A percentile compares a stretch with the other conserved stretches of the same genome.
These are phyloP conservation scores for Cheilosia scutellata DNA, from an alignment of 2,888 invertebrate species.

Conservation along the genomic window DNA sequence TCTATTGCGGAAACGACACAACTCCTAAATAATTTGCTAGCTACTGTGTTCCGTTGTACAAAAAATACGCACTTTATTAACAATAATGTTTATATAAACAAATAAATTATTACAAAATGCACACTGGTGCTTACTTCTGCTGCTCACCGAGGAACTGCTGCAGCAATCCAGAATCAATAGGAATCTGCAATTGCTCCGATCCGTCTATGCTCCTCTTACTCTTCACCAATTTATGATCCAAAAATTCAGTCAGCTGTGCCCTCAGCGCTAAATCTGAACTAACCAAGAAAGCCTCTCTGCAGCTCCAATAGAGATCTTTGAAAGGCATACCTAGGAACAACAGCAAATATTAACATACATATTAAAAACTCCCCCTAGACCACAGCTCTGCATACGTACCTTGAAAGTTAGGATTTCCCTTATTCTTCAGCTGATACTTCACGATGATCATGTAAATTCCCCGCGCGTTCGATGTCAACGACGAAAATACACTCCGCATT, in stretches of 20 bases:
- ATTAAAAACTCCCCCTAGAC: neutral
- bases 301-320: slow-evolving; percentile 92
- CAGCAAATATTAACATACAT: neutral
- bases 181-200: slow-evolving; percentile 91
- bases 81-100: slow-evolving; percentile 29
- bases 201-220: slow-evolving; percentile 92
- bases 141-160: slow-evolving; percentile 90
- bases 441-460: slow-evolving; percentile 93
- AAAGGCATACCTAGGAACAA: slow-evolving; percentile 90
- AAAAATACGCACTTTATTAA: slow-evolving; percentile 23
- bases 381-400: slow-evolving; percentile 85
- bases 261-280: slow-evolving; percentile 96
- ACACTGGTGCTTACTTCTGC: slow-evolving; percentile 78
- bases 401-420: slow-evolving; percentile 89
- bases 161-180: slow-evolving; percentile 89
- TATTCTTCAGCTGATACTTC: slow-evolving; percentile 91
- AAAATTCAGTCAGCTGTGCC: slow-evolving; percentile 96
- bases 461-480: slow-evolving; percentile 94
- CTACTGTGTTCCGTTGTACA: neutral
- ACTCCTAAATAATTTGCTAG: neutral
- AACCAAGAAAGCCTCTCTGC: slow-evolving; percentile 95
- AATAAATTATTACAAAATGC: slow-evolving; percentile 54
- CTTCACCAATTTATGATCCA: slow-evolving; percentile 96
- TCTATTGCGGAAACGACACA: no score
- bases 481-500: slow-evolving; percentile 94